phyloP scores from a whole-genome alignment of 1,140 invertebrate species.

The Musca domestica region DNA sequence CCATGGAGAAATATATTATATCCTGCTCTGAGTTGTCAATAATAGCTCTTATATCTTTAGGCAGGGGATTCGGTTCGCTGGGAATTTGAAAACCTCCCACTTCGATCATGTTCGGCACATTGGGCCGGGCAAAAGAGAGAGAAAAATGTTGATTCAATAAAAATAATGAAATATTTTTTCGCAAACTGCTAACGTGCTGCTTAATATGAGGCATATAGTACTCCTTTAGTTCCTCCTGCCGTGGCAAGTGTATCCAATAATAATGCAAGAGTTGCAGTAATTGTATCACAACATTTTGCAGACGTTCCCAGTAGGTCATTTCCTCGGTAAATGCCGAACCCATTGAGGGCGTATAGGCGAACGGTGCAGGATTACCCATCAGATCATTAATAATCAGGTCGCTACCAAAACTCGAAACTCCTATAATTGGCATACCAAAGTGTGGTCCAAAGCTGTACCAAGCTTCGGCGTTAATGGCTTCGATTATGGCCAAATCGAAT shows the following conservation, averaged over 20 bases:
- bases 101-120: conserved; percentile 57
- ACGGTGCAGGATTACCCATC: conserved; percentile 42
- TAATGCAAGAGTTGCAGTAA: conserved; percentile 30
- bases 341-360: conserved; percentile 49
- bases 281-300: conserved; percentile 46
- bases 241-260: conserved; percentile 33
- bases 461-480: conserved; percentile 43
- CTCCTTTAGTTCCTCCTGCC: conserved; percentile 46
- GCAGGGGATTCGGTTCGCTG: conserved; percentile 52
- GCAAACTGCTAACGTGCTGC: conserved; percentile 32
- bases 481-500: conserved; percentile 45
- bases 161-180: conserved; percentile 56
- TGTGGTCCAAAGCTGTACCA: conserved; percentile 44
- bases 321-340: conserved; percentile 40
- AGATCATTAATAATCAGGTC: conserved; percentile 42
- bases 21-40: conserved; percentile 62
- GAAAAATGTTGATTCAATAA: conserved; percentile 61
- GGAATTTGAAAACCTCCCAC: conserved; percentile 57
- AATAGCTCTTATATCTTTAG: conserved; percentile 53
- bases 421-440: conserved; percentile 45
- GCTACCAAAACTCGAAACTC: conserved; percentile 44
- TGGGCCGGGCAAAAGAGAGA: conserved; percentile 57
- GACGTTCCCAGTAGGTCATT: conserved; percentile 55
- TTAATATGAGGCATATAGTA: conserved; percentile 45
- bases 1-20: conserved; percentile 69